Evolutionary conservation across 2,113 vertebrate genomes (phyloP), one percentile per base, ranked within the genome.

Genomic region (Cichladusa arquata): DNA sequence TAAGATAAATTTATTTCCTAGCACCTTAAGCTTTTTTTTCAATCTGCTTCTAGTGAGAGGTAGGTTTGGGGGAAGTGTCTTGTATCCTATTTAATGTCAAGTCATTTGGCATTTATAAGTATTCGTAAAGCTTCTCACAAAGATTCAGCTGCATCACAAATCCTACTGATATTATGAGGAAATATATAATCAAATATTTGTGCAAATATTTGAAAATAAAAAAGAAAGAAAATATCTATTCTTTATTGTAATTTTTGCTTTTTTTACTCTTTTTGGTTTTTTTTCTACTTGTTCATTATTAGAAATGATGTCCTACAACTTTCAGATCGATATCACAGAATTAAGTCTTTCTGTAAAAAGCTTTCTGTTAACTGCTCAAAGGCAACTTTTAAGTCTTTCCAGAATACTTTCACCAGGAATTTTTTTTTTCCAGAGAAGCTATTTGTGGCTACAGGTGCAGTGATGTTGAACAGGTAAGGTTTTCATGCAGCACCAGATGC

Each of bases 81-180:
- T 48, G 7, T 78, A 92, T 70, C 58, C 44, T 91, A 38, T 96
- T 95, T 93, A 72, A 93, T 87, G 76, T 86, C 62, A 33, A 40
- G 3, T 38, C 33, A 47, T 73, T 50, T 89, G 58, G 4, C 10
- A 15, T 50, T 88, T 86, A 2, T 73, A 69, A 65, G 7, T 65
- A 58, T 61, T 80, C 12, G 0, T 38, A 82, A 48, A 57, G 19
- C 7, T 80, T 92, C 73, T 66, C 42, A 62, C 15, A 56, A n/a
- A 14, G 7, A 47, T 56, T 77, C 70, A 66, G 19, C 26, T 70
- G 58, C 8, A 25, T 26, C 31, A 71, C 12, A 69, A 73, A 69
- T 72, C 40, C 11, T 76, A 33, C 19, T 77, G 34, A 58, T 84
- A 58, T 16, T 65, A 72, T 34, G 33, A 69, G 9, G 54, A 69